Evolutionary conservation across 2,113 vertebrate species (phyloP).

Genomic region (Sphaerodactylus townsendi): DNA sequence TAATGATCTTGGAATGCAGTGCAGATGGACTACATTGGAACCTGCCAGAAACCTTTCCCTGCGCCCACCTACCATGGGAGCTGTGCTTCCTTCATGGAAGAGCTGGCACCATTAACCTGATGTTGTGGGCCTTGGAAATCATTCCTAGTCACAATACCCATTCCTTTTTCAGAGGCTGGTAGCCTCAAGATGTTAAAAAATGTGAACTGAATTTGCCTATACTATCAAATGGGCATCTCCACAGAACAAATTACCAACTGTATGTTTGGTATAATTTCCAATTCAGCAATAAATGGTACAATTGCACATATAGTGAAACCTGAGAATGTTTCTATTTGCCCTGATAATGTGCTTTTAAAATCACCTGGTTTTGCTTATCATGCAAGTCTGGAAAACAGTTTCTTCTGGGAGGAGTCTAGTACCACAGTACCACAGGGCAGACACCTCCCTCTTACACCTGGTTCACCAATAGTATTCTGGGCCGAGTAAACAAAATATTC

Average conservation of each 20-base stretch:
- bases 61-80: too few relatives aligned
- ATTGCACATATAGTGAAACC: neutral
- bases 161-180: conserved; percentile 34
- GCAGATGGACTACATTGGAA: too few relatives aligned
- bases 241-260: conserved; percentile 17
- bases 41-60: too few relatives aligned
- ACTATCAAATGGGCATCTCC: neutral
- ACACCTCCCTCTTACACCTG: conserved; percentile 31
- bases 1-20: too few relatives aligned
- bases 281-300: neutral
- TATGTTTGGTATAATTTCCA: conserved; percentile 12
- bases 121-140: conserved; percentile 20
- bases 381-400: neutral
- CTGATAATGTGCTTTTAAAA: neutral
- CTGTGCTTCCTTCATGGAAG: too few relatives aligned
- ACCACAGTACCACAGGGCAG: accelerated
- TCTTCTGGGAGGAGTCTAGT: conserved; percentile 28
- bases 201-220: neutral
- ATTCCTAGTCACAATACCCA: conserved; percentile 2
- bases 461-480: conserved; percentile 4
- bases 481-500: conserved; percentile 12
- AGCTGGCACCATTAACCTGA: conserved; percentile 1
- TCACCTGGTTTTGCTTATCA: neutral
- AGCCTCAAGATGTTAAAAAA: conserved; percentile 39
- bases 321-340: neutral